These are phyloP conservation scores for Eleginops maclovinus DNA, from an alignment of 2,113 vertebrate species.

Conservation along the genomic window DNA sequence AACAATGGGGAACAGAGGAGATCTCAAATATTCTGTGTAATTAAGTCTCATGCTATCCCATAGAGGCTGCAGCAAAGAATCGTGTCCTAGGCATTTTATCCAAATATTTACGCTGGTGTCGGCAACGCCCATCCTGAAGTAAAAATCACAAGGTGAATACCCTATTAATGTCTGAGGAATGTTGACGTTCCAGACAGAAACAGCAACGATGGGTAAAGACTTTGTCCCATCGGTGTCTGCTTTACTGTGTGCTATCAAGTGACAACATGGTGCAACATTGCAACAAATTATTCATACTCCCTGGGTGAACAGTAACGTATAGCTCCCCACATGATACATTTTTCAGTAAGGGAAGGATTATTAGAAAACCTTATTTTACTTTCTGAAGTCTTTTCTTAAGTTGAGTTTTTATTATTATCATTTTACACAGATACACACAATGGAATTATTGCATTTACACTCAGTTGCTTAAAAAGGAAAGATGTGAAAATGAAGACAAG, in stretches of 20 bases:
- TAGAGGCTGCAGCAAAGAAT: slow-evolving; percentile 76
- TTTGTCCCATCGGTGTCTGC: slow-evolving; percentile 8
- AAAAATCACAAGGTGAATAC: neutral
- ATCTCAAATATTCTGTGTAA: slow-evolving; percentile 78
- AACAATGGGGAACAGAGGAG: slow-evolving; percentile 80
- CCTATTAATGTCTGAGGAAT: neutral
- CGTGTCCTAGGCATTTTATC: slow-evolving; percentile 45
- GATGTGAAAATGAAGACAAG: neutral
- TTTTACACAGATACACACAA: neutral
- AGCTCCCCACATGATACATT: slow-evolving; percentile 2
- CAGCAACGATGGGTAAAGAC: slow-evolving; percentile 19
- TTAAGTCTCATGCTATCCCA: slow-evolving; percentile 78
- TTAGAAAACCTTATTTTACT: neutral
- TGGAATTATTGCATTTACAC: neutral
- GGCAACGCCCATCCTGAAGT: slow-evolving; percentile 55
- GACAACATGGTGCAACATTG: slow-evolving; percentile 23
- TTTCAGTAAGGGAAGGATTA: neutral
- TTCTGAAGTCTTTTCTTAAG: neutral
- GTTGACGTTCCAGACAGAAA: slow-evolving; percentile 11
- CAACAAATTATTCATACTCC: slow-evolving; percentile 68
- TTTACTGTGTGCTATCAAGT: slow-evolving; percentile 54
- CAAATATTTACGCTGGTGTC: slow-evolving; percentile 28
- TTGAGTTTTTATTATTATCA: neutral
- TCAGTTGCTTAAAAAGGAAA: neutral
- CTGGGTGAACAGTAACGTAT: slow-evolving; percentile 17